phyloP scores from a whole-genome alignment of 2,888 invertebrate genomes.

The Coelinius sp. region DNA sequence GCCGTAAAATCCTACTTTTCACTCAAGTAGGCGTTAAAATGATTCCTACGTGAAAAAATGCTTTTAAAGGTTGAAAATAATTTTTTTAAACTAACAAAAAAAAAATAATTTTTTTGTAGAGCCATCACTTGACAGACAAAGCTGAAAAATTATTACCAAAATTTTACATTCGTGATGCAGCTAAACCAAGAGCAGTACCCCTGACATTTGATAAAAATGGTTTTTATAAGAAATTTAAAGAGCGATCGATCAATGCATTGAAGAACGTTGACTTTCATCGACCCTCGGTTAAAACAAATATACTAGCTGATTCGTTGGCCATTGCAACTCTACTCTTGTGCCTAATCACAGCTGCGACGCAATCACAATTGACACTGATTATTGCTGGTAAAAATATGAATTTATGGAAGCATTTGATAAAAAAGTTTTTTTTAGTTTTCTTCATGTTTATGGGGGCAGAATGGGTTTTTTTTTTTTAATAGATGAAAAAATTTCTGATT shows the following conservation, averaged over 20 bases:
- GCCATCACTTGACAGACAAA: constrained; percentile 77
- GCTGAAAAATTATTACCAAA: constrained; percentile 77
- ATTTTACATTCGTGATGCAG: constrained; percentile 78
- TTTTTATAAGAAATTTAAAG: constrained; percentile 81
- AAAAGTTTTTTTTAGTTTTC: background rate
- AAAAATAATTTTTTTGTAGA: constrained; percentile 49
- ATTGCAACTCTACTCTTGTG: constrained; percentile 47
- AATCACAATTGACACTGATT: constrained; percentile 59
- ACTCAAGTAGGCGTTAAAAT: too few relatives aligned
- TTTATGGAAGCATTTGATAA: background rate
- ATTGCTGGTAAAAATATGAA: constrained; percentile 58
- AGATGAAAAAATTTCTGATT: too few relatives aligned
- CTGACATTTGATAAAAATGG: constrained; percentile 82
- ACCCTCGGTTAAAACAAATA: constrained; percentile 61
- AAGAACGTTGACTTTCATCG: constrained; percentile 72
- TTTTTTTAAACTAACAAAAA: too few relatives aligned
- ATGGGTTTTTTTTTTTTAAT: too few relatives aligned
- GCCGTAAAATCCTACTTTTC: too few relatives aligned
- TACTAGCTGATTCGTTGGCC: constrained; percentile 59
- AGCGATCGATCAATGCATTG: constrained; percentile 73
- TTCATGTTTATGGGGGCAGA: constrained; percentile 58
- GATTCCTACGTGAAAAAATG: too few relatives aligned
- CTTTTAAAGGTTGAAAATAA: too few relatives aligned
- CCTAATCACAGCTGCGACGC: constrained; percentile 50
- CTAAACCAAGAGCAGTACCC: constrained; percentile 78